These are phyloP conservation scores for Phragmatobia fuliginosa DNA, from an alignment of 2,888 invertebrate genomes.

Conservation along the genomic window DNA sequence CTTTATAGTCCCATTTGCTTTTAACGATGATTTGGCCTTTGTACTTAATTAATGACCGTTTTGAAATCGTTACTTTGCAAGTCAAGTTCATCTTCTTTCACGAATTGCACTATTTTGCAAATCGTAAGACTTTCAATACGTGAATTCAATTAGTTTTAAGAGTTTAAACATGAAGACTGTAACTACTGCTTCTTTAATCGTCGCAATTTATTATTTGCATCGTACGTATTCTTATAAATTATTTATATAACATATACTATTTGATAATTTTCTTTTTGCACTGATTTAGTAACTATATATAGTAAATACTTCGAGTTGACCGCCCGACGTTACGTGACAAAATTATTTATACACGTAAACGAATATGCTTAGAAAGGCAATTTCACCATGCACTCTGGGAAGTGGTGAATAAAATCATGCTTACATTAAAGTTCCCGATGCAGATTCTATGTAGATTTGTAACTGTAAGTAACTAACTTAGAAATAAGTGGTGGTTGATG, in stretches of 20 bases:
- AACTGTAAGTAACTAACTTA: too few relatives aligned
- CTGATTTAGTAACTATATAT: not conserved
- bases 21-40: conserved; percentile 9
- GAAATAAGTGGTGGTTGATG: not conserved
- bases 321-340: not conserved
- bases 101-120: not conserved
- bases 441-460: not conserved
- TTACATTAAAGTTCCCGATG: not conserved
- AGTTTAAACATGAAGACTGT: conserved; percentile 6
- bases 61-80: not conserved
- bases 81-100: not conserved
- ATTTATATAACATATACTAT: not conserved
- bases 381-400: not conserved
- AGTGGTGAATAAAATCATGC: not conserved
- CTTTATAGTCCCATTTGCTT: conserved; percentile 1
- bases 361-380: not conserved
- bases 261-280: not conserved
- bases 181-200: not conserved
- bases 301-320: not conserved
- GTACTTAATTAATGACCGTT: conserved; percentile 4
- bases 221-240: conserved; percentile 1
- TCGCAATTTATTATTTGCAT: not conserved
- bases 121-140: not conserved
- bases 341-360: not conserved
- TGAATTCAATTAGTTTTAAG: not conserved